Percentiles rank a stretch among this genome's conserved stretches.
Evolutionary conservation across 1,140 invertebrate species (phyloP).

Genomic region (Lanistes nyassanus): DNA sequence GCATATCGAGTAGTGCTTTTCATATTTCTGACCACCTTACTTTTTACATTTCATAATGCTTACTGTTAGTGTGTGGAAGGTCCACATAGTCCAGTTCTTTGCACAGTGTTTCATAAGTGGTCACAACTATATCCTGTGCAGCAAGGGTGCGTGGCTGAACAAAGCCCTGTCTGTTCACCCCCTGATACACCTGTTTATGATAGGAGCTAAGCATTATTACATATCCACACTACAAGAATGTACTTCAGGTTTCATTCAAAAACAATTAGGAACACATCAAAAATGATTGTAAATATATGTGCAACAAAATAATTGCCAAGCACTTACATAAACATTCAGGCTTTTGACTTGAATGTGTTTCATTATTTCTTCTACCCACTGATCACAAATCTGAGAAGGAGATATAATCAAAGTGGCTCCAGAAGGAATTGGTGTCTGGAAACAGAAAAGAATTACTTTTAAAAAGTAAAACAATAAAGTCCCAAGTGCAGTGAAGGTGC

Average conservation of each 20-base stretch:
- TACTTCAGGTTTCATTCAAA: neutral
- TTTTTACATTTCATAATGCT: conserved; percentile 28
- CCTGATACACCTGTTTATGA: conserved; percentile 56
- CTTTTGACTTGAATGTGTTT: conserved; percentile 72
- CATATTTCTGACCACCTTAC: neutral
- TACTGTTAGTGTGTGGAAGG: conserved; percentile 69
- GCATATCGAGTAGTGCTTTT: no score
- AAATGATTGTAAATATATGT: neutral
- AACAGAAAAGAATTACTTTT: conserved; percentile 20
- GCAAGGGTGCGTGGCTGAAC: conserved; percentile 76
- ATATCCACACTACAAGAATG: neutral
- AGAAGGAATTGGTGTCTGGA: conserved; percentile 69
- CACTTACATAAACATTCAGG: conserved; percentile 71
- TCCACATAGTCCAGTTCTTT: conserved; percentile 74
- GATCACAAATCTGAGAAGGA: conserved; percentile 75
- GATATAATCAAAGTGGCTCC: conserved; percentile 80
- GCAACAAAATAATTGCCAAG: neutral
- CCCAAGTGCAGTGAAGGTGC: no score
- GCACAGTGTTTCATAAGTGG: conserved; percentile 76
- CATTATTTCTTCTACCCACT: conserved; percentile 81
- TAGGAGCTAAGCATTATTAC: neutral
- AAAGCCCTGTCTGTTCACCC: conserved; percentile 71
- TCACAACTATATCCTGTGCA: conserved; percentile 79
- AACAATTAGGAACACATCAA: neutral
- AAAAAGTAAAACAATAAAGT: no score